Percentiles rank a stretch among this genome's conserved stretches.
Evolutionary conservation across 2,888 invertebrate species (phyloP).

Genomic region (Odontomyia ornata): DNA sequence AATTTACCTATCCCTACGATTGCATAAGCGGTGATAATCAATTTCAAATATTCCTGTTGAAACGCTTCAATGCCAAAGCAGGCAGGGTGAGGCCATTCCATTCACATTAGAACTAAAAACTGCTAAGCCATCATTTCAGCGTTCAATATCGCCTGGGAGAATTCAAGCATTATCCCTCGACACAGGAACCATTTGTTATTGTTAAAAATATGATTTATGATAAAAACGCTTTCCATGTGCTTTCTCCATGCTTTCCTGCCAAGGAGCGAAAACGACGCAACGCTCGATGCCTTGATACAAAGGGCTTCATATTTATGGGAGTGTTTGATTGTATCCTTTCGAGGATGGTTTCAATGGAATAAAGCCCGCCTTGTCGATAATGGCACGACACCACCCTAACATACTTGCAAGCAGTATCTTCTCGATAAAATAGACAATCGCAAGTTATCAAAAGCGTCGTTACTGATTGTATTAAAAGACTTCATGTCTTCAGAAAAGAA

Average conservation of each 20-base stretch:
- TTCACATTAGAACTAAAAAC: not conserved
- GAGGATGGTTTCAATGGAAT: not conserved
- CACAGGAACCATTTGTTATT: slow-evolving; percentile 48
- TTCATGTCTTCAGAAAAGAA: slow-evolving; percentile 5
- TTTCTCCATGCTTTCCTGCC: slow-evolving; percentile 34
- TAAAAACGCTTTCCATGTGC: slow-evolving; percentile 26
- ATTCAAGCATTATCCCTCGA: slow-evolving; percentile 25
- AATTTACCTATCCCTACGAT: too few relatives aligned
- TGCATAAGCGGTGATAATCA: too few relatives aligned
- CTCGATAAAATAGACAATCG: slow-evolving; percentile 36
- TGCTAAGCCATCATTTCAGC: not conserved
- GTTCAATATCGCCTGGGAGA: not conserved
- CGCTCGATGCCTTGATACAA: slow-evolving; percentile 49
- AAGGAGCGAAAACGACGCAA: slow-evolving; percentile 43
- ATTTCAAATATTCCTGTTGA: too few relatives aligned
- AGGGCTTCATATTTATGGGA: slow-evolving; percentile 46
- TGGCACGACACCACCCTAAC: not conserved
- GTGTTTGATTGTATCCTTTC: slow-evolving; percentile 44
- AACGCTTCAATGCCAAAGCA: too few relatives aligned
- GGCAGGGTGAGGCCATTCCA: not conserved
- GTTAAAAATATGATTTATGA: slow-evolving; percentile 52
- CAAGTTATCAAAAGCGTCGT: slow-evolving; percentile 32
- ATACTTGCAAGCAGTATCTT: slow-evolving; percentile 2
- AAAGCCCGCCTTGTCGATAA: not conserved
- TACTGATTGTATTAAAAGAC: slow-evolving; percentile 19